Base-by-base conservation (phyloP, 2,797 vertebrate species). In the Pygocentrus nattereri region DNA sequence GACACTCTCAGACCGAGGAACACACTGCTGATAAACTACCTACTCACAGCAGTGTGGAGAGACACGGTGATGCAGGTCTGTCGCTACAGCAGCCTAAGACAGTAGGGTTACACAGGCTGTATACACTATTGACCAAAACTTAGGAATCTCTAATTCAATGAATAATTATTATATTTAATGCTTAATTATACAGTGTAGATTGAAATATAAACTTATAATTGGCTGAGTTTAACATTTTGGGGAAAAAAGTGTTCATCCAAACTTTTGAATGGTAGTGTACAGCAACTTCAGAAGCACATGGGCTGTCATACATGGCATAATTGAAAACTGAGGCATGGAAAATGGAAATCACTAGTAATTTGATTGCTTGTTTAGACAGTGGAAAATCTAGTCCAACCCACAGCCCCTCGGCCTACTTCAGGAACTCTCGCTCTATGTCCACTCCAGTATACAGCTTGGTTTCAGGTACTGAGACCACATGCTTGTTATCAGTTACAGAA, bases 31-130 rank as follows among this genome's bases (percentile, higher is more conserved):
- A 84, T 50, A 84, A 76, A 69, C n/a, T n/a, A n/a, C 21, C 67
- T 54, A 44, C 3, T 88, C 93, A 11, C 85, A 78, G 91, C 80
- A 58, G 0, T 79, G 4, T 89, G 52, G 93, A 93, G 31, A n/a
- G n/a, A 16, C 52, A 84, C 0, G 41, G 72, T 0, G 94, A 95
- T 41, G 30, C 91, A 84, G 96, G 96, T 96, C 85, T 78, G 80
- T 47, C 4, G 18, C 31, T 41, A 11, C 21, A 67, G 16, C 25
- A 31, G 13, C 5, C 2, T 62, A 16, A n/a, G 4, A 7, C 27
- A 30, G 18, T 5, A 27, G 12, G 2, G 27, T 16, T 61, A 27
- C 56, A 25, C 49, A 3, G 49, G 13, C 3, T 16, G 3, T 50
- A 13, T 50, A 4, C 50, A 21, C 19, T 5, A 54, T n/a, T 23